A percentile compares a stretch with the other conserved stretches of the same genome.
Evolutionary conservation across 2,797 vertebrate genomes (phyloP).

Genomic region (Saguinus oedipus): DNA sequence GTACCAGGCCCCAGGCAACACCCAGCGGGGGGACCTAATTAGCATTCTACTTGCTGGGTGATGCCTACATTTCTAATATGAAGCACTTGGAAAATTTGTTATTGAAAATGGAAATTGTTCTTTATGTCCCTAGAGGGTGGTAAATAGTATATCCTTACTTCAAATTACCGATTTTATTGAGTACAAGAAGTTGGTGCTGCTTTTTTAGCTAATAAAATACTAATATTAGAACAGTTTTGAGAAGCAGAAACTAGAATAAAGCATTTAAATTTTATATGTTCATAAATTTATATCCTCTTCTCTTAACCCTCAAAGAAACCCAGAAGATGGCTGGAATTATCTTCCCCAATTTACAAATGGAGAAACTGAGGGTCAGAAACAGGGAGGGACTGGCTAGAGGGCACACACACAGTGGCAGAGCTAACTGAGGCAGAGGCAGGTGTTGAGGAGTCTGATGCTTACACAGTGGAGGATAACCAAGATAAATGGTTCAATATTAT

Average conservation of each 20-base stretch:
- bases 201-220: background rate
- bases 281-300: background rate
- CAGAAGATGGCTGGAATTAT: background rate
- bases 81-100: background rate
- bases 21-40: rapidly evolving
- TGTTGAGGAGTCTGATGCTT: background rate
- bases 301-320: background rate
- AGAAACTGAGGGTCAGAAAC: background rate
- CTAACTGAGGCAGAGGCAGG: background rate
- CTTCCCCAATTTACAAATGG: background rate
- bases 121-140: background rate
- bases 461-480: background rate
- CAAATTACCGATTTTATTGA: background rate
- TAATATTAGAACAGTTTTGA: background rate
- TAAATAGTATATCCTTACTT: background rate
- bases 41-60: background rate
- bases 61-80: rapidly evolving
- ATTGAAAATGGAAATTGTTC: background rate
- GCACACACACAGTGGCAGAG: rapidly evolving
- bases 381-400: too few relatives aligned
- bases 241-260: background rate
- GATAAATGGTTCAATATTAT: background rate
- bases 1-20: background rate
- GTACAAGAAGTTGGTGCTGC: background rate
- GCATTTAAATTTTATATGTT: background rate